phyloP scores from a whole-genome alignment of 2,888 invertebrate species.

The Nomada goodeniana region DNA sequence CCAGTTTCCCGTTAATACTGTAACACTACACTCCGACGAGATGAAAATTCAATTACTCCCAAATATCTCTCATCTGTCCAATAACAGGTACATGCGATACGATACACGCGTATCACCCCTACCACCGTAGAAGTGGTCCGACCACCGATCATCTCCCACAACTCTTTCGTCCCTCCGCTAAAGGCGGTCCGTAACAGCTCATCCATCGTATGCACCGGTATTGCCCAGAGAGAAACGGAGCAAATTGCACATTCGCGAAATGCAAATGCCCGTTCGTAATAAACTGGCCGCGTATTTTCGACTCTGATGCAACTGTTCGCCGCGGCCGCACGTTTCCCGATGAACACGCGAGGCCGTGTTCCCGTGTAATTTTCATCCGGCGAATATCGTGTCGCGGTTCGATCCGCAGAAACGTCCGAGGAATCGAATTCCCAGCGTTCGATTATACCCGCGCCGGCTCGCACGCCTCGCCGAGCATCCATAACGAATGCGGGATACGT shows the following conservation, averaged over 20 bases:
- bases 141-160: too few species aligned
- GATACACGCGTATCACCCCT: too few species aligned
- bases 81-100: too few species aligned
- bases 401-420: conserved; percentile 53
- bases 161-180: too few species aligned
- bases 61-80: too few species aligned
- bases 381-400: conserved; percentile 22
- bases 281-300: conserved; percentile 2
- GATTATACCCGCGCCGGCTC: conserved; percentile 50
- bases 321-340: neutral
- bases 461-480: conserved; percentile 29
- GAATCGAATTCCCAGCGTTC: conserved; percentile 63
- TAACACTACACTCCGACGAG: too few species aligned
- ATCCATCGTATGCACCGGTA: too few species aligned
- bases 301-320: conserved; percentile 20
- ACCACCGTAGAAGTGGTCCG: too few species aligned
- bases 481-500: conserved; percentile 50
- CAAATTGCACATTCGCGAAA: conserved; percentile 27
- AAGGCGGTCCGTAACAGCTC: too few species aligned
- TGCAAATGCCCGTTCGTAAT: conserved; percentile 26
- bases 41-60: too few species aligned
- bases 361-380: conserved; percentile 39
- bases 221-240: neutral
- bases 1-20: too few species aligned
- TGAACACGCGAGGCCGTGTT: conserved; percentile 7